Conservation (phyloP, 2,888 invertebrate genomes). For the Lampropteryx suffumata region DNA sequence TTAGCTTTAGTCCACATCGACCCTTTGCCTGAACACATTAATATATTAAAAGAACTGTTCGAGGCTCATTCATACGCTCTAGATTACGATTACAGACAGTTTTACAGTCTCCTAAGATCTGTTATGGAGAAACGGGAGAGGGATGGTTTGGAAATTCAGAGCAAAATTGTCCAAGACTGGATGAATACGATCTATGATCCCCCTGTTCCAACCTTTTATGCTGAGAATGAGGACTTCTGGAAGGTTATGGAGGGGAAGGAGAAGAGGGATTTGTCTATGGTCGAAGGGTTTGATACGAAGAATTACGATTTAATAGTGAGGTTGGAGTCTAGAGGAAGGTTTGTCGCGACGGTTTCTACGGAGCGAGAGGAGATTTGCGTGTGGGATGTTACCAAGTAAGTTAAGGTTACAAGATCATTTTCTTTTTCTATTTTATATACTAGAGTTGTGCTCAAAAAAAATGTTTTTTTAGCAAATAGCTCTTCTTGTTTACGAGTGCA, state of each 20-base stretch:
- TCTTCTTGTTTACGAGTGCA: too few species aligned
- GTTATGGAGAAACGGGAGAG: constrained; percentile 66
- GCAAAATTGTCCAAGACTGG: constrained; percentile 70
- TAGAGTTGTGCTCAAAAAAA: too few species aligned
- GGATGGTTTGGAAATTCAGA: constrained; percentile 58
- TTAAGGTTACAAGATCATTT: constrained; percentile 13
- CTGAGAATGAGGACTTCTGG: constrained; percentile 75
- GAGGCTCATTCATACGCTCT: constrained; percentile 88
- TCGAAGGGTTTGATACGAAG: constrained; percentile 72
- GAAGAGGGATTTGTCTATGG: constrained; percentile 58
- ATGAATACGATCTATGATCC: constrained; percentile 75
- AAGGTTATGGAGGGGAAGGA: constrained; percentile 60
- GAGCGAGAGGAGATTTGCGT: constrained; percentile 90
- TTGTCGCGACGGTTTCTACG: constrained; percentile 89
- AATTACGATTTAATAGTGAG: constrained; percentile 84
- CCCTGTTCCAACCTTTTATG: constrained; percentile 84
- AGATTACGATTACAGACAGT: constrained; percentile 91
- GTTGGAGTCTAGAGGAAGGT: constrained; percentile 86
- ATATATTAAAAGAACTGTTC: constrained; percentile 86
- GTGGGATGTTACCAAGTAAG: constrained; percentile 86
- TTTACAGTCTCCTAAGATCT: constrained; percentile 85
- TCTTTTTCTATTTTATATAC: too few species aligned
- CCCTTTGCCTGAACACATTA: constrained; percentile 76
- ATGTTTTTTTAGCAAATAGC: too few species aligned
- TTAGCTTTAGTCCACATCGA: constrained; percentile 82